Evolutionary conservation across 1,140 invertebrate genomes (phyloP).

Genomic region (Physella acuta): DNA sequence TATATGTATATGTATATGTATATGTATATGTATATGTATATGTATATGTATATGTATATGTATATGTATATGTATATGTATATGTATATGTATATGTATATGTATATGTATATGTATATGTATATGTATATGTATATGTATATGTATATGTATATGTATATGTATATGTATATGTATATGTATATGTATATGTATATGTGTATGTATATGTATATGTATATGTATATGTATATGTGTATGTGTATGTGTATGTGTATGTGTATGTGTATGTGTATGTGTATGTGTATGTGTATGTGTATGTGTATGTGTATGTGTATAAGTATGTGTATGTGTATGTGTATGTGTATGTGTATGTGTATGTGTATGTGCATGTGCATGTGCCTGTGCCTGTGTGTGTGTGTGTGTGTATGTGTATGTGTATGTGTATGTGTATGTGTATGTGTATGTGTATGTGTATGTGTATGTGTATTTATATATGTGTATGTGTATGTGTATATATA

Average conservation of each 20-base stretch:
- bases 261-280: neutral
- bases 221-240: slow-evolving; percentile 6
- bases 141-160: neutral
- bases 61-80: neutral
- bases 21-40: slow-evolving; percentile 2
- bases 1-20: neutral
- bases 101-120: slow-evolving; percentile 10
- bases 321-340: too few species aligned
- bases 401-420: neutral
- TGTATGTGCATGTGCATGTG: neutral
- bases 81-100: neutral
- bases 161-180: neutral
- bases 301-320: too few species aligned
- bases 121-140: neutral
- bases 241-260: slow-evolving; percentile 1
- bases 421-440: neutral
- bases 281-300: slow-evolving; percentile 14
- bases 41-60: slow-evolving; percentile 13
- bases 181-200: too few species aligned
- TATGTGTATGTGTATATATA: neutral
- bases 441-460: slow-evolving; percentile 1
- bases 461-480: neutral
- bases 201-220: neutral
- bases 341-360: neutral
- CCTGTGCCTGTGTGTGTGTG: neutral